phyloP scores from a whole-genome alignment of 2,888 invertebrate genomes.

The Clistopyga incitator region DNA sequence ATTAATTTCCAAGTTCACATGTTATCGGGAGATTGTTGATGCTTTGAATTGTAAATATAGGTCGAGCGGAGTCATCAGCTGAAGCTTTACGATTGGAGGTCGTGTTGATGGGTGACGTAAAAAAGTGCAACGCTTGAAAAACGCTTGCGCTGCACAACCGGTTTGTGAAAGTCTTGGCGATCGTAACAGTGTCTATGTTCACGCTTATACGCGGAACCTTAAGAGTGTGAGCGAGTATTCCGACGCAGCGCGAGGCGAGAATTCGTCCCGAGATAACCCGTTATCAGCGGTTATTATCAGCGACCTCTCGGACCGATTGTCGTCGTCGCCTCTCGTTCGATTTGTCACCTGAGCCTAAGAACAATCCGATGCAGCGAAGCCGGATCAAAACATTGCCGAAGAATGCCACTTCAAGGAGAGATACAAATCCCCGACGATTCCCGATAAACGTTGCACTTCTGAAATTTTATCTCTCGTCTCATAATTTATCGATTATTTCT shows the following conservation, averaged over 20 bases:
- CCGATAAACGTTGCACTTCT: not conserved
- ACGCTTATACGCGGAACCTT: not conserved
- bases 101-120: constrained; percentile 12
- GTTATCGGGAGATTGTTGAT: constrained; percentile 45
- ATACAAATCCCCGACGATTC: not conserved
- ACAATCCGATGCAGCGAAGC: not conserved
- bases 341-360: not conserved
- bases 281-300: constrained; percentile 1
- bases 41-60: constrained; percentile 14
- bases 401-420: not conserved
- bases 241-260: not conserved
- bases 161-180: not conserved
- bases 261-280: not conserved
- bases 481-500: not conserved
- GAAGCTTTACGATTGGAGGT: constrained; percentile 5
- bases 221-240: not conserved
- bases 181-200: not conserved
- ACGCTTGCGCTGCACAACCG: not conserved
- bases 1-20: constrained; percentile 60
- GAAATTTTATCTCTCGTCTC: not conserved
- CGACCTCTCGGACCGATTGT: not conserved
- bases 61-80: constrained; percentile 8
- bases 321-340: not conserved
- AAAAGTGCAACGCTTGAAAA: constrained; percentile 29
- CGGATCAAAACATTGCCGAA: not conserved